A percentile compares a stretch with the other conserved stretches of the same genome.
These are phyloP conservation scores for Romanogobio albipinnatus DNA, from an alignment of 2,113 vertebrate genomes.

Conservation along the genomic window DNA sequence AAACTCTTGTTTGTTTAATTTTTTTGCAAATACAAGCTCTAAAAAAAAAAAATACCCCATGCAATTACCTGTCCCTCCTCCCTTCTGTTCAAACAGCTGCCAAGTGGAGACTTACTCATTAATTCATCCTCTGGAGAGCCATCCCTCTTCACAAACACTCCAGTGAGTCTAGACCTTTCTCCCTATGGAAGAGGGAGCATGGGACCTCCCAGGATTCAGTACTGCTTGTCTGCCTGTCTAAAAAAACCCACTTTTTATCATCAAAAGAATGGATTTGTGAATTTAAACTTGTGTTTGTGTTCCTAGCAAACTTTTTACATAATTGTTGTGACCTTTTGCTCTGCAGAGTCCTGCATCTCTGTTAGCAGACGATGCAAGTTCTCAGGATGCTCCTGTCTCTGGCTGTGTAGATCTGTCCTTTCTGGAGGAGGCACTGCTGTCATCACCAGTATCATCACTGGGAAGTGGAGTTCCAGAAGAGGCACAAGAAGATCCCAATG, in stretches of 20 bases:
- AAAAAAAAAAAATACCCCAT: constrained; percentile 42
- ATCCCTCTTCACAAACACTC: constrained; percentile 78
- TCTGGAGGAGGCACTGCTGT: constrained; percentile 80
- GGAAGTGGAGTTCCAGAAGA: constrained; percentile 62
- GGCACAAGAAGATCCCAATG: constrained; percentile 57
- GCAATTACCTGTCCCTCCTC: constrained; percentile 40
- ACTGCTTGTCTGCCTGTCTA: constrained; percentile 34
- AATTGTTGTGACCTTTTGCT: constrained; percentile 15
- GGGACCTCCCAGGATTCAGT: constrained; percentile 1
- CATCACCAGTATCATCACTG: constrained; percentile 66
- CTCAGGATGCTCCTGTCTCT: constrained; percentile 71
- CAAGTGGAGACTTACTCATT: constrained; percentile 81
- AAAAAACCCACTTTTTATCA: not conserved
- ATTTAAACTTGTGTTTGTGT: not conserved
- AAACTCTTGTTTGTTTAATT: constrained; percentile 10
- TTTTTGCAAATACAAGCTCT: not conserved
- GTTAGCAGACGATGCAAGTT: constrained; percentile 74
- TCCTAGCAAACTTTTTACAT: not conserved
- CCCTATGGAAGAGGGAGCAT: constrained; percentile 36
- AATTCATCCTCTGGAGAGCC: constrained; percentile 76
- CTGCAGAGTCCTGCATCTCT: constrained; percentile 78
- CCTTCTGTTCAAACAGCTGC: constrained; percentile 73
- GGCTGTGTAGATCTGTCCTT: constrained; percentile 81
- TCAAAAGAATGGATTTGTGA: not conserved
- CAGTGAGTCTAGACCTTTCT: constrained; percentile 74